phyloP scores from a whole-genome alignment of 2,797 vertebrate genomes.

The Poeciliopsis infans region DNA sequence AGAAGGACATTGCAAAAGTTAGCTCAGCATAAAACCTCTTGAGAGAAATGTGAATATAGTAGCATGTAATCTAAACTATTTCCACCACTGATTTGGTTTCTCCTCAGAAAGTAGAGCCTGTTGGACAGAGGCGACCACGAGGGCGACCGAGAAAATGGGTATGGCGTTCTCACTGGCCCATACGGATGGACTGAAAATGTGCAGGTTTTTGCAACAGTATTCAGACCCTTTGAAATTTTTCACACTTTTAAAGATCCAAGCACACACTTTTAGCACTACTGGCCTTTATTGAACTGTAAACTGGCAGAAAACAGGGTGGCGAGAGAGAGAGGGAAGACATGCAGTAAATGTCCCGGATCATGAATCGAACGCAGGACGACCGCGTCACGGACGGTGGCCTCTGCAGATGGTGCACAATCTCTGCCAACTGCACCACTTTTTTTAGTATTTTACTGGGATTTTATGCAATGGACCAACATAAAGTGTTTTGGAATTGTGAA shows the following conservation, averaged over 20 bases:
- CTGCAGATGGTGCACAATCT: neutral
- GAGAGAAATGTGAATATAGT: neutral
- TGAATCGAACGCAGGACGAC: neutral
- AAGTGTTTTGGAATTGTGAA: neutral
- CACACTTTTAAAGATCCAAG: neutral
- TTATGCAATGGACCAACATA: neutral
- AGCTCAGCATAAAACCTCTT: neutral
- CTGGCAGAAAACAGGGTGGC: neutral
- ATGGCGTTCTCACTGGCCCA: slow-evolving; percentile 67
- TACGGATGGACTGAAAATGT: slow-evolving; percentile 26
- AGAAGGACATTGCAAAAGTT: neutral
- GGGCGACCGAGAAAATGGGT: slow-evolving; percentile 99
- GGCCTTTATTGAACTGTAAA: neutral
- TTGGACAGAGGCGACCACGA: slow-evolving; percentile 93
- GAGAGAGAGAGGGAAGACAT: neutral
- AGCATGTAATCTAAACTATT: neutral
- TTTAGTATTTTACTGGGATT: neutral
- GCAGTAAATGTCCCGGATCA: neutral
- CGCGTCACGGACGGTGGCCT: neutral
- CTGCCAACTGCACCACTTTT: neutral
- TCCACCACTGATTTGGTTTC: slow-evolving; percentile 39
- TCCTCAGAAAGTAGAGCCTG: slow-evolving; percentile 91
- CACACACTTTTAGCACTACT: neutral
- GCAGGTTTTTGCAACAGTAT: neutral
- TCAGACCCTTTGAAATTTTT: neutral